These are phyloP conservation scores for Rhingia campestris DNA, from an alignment of 2,888 invertebrate species.

Conservation along the genomic window DNA sequence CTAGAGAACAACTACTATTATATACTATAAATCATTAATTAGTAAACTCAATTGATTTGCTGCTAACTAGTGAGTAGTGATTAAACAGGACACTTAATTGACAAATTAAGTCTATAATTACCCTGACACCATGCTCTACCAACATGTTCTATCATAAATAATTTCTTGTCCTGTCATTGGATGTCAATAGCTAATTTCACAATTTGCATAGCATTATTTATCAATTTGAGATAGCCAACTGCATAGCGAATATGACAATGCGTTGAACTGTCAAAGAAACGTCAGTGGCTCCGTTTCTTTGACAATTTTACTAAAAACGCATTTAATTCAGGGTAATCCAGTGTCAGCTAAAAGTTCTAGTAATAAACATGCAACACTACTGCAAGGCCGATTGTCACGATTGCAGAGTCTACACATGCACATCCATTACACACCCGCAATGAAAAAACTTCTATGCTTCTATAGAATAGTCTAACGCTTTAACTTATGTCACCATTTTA, in stretches of 20 bases:
- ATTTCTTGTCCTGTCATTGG: background rate
- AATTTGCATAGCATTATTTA: slow-evolving; percentile 10
- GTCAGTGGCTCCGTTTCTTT: background rate
- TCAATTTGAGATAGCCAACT: background rate
- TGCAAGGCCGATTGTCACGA: background rate
- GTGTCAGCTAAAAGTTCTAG: too few relatives aligned
- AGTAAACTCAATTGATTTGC: too few relatives aligned
- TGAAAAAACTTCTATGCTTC: slow-evolving; percentile 1
- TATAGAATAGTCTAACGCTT: slow-evolving; percentile 32
- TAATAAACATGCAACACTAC: background rate
- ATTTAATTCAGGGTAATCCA: background rate
- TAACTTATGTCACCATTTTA: slow-evolving; percentile 57
- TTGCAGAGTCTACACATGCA: background rate
- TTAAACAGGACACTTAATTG: too few relatives aligned
- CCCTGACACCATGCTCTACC: too few relatives aligned
- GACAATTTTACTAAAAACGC: background rate
- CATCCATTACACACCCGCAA: background rate
- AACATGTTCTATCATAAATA: too few relatives aligned
- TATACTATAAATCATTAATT: too few relatives aligned
- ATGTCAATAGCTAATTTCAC: slow-evolving; percentile 7
- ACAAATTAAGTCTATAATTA: too few relatives aligned
- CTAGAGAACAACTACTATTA: too few relatives aligned
- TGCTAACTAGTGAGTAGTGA: too few relatives aligned
- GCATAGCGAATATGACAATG: background rate
- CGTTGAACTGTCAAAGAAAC: background rate